These are phyloP conservation scores for Euschistus heros DNA, from an alignment of 1,140 invertebrate genomes.

Conservation along the genomic window DNA sequence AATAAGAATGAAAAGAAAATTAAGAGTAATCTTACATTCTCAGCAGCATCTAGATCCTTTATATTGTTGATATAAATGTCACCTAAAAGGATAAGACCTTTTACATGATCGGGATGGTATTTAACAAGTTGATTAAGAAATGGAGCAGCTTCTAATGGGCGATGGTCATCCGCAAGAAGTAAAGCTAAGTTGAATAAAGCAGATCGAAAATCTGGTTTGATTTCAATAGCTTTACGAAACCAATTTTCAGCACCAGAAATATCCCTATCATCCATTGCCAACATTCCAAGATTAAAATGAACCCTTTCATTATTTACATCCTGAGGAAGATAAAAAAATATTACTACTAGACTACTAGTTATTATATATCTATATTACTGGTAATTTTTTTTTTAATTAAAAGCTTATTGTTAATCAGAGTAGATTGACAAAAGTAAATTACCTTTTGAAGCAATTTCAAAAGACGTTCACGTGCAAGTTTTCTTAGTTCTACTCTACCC, in stretches of 20 bases:
- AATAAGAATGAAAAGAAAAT: background rate
- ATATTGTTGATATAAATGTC: constrained; percentile 95
- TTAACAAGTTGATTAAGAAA: constrained; percentile 85
- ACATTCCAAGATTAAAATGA: constrained; percentile 91
- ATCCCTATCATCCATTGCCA: constrained; percentile 89
- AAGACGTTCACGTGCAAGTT: constrained; percentile 65
- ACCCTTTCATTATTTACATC: constrained; percentile 70
- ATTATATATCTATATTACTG: too few relatives aligned
- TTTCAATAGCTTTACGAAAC: constrained; percentile 73
- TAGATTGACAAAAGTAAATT: constrained; percentile 7
- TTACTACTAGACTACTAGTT: too few relatives aligned
- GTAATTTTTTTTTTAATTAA: background rate
- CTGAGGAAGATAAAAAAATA: constrained; percentile 34
- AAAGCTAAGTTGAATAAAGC: constrained; percentile 91
- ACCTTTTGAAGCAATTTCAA: constrained; percentile 70
- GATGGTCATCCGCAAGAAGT: constrained; percentile 72
- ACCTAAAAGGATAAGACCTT: constrained; percentile 85
- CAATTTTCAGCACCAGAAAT: constrained; percentile 77
- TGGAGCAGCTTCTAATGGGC: constrained; percentile 82
- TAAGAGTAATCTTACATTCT: constrained; percentile 54
- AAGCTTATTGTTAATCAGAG: constrained; percentile 14
- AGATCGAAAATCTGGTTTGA: constrained; percentile 77
- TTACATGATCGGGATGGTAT: constrained; percentile 87
- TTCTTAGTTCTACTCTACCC: constrained; percentile 62
- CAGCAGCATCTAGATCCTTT: constrained; percentile 85